These are phyloP conservation scores for Ammospiza caudacuta DNA, from an alignment of 2,113 vertebrate species.

Conservation along the genomic window DNA sequence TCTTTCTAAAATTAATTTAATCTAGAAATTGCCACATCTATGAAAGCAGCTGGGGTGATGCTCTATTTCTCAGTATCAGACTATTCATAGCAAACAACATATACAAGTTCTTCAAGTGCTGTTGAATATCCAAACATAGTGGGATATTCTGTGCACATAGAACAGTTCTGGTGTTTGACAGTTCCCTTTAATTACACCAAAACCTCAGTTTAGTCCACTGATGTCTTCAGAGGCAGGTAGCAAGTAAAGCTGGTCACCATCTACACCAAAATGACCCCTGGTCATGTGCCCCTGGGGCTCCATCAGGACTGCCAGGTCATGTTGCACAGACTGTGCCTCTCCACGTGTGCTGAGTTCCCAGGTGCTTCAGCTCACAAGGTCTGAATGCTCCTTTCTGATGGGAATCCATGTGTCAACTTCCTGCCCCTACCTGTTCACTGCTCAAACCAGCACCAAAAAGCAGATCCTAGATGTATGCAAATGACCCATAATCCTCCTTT, in stretches of 20 bases:
- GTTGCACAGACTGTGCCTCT: neutral
- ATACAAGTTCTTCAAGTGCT: neutral
- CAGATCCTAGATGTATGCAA: neutral
- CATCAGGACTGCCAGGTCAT: neutral
- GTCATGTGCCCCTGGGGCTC: neutral
- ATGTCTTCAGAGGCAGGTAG: neutral
- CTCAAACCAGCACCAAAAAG: neutral
- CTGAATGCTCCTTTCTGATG: neutral
- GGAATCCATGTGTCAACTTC: neutral
- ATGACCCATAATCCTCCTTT: neutral
- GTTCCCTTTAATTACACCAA: neutral
- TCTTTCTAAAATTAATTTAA: neutral
- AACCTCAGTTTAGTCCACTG: neutral
- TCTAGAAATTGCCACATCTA: neutral
- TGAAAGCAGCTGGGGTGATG: neutral
- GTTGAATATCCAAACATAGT: neutral
- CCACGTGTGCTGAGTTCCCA: neutral
- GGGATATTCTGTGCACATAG: neutral
- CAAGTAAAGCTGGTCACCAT: neutral
- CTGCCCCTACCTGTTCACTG: neutral
- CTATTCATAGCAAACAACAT: neutral
- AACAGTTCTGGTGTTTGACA: neutral
- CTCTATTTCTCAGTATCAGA: neutral
- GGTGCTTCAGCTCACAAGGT: neutral
- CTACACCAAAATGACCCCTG: neutral